Conservation (phyloP, 2,113 vertebrate species). For the Thunnus maccoyii region DNA sequence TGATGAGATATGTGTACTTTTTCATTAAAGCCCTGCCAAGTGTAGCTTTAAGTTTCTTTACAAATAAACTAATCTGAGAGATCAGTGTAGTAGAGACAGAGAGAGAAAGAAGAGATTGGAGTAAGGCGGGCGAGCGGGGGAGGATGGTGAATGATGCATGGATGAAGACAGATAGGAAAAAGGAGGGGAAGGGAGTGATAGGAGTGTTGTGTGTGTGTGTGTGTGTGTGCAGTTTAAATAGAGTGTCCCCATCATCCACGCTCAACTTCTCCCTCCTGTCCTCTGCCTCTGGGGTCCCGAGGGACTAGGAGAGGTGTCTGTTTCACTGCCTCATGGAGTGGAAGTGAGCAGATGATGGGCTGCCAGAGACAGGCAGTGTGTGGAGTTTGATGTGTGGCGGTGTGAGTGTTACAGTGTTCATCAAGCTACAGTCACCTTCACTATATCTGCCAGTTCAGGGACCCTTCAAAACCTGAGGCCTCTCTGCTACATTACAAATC, state of each 20-base stretch:
- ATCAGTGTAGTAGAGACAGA: constrained; percentile 3
- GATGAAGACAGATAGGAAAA: constrained; percentile 56
- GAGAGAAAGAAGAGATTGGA: constrained; percentile 1
- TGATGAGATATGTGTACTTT: constrained; percentile 8
- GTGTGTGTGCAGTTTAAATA: constrained; percentile 56
- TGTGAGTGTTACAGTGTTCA: constrained; percentile 27
- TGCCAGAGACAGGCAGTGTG: constrained; percentile 36
- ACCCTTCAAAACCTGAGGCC: neutral
- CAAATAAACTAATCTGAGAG: constrained; percentile 23
- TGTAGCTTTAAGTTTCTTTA: constrained; percentile 16
- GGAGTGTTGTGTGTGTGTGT: constrained; percentile 12
- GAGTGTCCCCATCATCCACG: constrained; percentile 61
- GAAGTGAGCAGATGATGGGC: constrained; percentile 69
- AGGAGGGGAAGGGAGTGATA: constrained; percentile 16
- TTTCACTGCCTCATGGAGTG: constrained; percentile 70
- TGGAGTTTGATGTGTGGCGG: constrained; percentile 41
- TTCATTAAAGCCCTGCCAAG: neutral
- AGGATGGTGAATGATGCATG: constrained; percentile 60
- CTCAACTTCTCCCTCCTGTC: constrained; percentile 61
- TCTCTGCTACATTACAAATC: neutral
- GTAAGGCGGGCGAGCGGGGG: constrained; percentile 7
- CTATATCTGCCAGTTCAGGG: neutral
- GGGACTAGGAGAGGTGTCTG: constrained; percentile 64
- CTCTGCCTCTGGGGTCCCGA: constrained; percentile 50
- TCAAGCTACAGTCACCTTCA: constrained; percentile 10